Percentiles rank a stretch among this genome's conserved stretches.
Evolutionary conservation across 2,113 vertebrate species (phyloP).

Genomic region (Ariopsis seemanni): DNA sequence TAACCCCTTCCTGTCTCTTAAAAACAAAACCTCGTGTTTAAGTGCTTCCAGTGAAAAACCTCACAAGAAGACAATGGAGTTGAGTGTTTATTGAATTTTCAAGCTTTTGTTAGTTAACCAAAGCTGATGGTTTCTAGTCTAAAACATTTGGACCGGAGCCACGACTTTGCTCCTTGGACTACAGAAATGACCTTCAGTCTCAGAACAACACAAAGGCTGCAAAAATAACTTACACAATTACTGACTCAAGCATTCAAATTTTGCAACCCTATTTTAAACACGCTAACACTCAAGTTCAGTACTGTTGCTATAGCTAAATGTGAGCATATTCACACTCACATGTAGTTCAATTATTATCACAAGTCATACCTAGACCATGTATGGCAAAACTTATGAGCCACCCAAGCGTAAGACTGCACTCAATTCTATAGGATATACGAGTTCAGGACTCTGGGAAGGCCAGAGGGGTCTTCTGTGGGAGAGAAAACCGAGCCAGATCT

Average conservation of each 20-base stretch:
- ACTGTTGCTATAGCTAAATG: not conserved
- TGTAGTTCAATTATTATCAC: not conserved
- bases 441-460: slow-evolving; percentile 28
- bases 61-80: slow-evolving; percentile 48
- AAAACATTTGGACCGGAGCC: slow-evolving; percentile 17
- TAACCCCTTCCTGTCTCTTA: slow-evolving; percentile 69
- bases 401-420: not conserved
- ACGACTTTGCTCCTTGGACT: slow-evolving; percentile 17
- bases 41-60: slow-evolving; percentile 9
- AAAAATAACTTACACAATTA: slow-evolving; percentile 23
- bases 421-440: not conserved
- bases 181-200: slow-evolving; percentile 14
- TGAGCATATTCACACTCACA: not conserved
- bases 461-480: slow-evolving; percentile 60
- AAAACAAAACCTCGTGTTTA: slow-evolving; percentile 52
- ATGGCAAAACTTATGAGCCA: slow-evolving; percentile 5
- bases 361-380: slow-evolving; percentile 7
- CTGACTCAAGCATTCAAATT: slow-evolving; percentile 9
- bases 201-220: not conserved
- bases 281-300: not conserved
- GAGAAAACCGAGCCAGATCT: slow-evolving; percentile 57
- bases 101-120: slow-evolving; percentile 18
- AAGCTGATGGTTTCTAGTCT: slow-evolving; percentile 15
- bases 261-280: not conserved
- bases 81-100: not conserved